These are phyloP conservation scores for Branchellion lobata DNA, from an alignment of 2,888 invertebrate species.

Conservation along the genomic window DNA sequence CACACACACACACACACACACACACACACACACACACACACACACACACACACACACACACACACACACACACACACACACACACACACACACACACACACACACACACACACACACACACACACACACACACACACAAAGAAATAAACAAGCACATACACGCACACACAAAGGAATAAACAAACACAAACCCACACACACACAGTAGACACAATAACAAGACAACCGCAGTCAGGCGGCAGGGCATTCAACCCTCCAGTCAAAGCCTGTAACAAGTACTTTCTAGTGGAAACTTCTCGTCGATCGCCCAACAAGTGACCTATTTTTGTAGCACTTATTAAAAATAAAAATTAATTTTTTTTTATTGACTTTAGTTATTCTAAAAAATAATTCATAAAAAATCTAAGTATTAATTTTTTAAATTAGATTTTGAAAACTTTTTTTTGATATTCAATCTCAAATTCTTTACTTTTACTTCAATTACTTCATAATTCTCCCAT, in stretches of 20 bases:
- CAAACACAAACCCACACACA: background rate
- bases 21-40: slow-evolving; percentile 37
- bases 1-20: slow-evolving; percentile 40
- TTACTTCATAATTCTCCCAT: too few species aligned
- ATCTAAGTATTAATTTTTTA: background rate
- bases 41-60: slow-evolving; percentile 36
- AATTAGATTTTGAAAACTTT: too few species aligned
- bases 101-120: background rate
- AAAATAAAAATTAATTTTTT: too few species aligned
- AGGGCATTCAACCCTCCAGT: background rate
- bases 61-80: slow-evolving; percentile 15
- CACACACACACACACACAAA: background rate
- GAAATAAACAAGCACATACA: slow-evolving; percentile 16
- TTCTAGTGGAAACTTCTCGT: background rate
- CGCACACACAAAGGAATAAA: slow-evolving; percentile 1
- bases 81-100: background rate
- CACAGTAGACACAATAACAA: background rate
- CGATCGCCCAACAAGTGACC: too few species aligned
- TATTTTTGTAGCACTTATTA: too few species aligned
- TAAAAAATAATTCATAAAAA: background rate
- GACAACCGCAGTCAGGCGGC: background rate
- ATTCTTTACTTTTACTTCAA: too few species aligned
- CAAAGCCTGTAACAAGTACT: background rate
- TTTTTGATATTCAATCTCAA: too few species aligned
- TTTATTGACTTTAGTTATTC: background rate